Evolutionary conservation across 2,113 vertebrate genomes (phyloP), one percentile per base, ranked within the genome.

Genomic region (Anser brachyrhynchus): DNA sequence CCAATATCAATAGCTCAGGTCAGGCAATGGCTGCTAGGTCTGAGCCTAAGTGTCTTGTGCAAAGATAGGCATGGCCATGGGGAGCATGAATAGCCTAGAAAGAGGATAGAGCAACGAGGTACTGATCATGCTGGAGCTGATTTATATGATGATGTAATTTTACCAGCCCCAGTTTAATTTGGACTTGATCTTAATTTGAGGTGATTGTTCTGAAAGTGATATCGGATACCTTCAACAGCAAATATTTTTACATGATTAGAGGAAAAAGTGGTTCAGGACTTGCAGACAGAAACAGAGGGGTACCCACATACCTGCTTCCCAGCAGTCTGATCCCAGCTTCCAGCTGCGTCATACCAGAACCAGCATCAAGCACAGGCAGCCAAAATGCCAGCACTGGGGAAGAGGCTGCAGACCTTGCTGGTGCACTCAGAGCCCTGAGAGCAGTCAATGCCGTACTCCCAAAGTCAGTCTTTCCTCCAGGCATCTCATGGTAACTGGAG

Each of bases 381-480:
- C 84, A 86, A 16, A 54, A 10, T 10, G 20, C 26, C 73, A 77
- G 65, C n/a, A 39, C 6, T 4, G 3, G 31, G 20, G 28, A 29
- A 33, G 33, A 33, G 18, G 1, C 39, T 61, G 52, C 52, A 76
- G 65, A 23, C 12, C 54, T 39, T 26, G 22, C 43, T 76, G 76
- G 11, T 69, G 78, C 3, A 2, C 37, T 19, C 4, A 0, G 16
- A 16, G 4, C 26, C 33, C 43, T 44, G 37, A 28, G 22, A 46
- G 15, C 2, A 3, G 13, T 6, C 72, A 28, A 13, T 39, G 26
- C 9, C 62, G 21, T 72, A 22, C 23, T 49, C 4, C 51, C 67
- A 49, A 43, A 26, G 29, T 7, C 51, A 85, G 16, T 19, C 41
- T 58, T 90, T 66, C 39, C 58, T 55, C 52, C 57, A 23, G 17